phyloP scores from a whole-genome alignment of 2,888 invertebrate species.

The Acleris cristana region DNA sequence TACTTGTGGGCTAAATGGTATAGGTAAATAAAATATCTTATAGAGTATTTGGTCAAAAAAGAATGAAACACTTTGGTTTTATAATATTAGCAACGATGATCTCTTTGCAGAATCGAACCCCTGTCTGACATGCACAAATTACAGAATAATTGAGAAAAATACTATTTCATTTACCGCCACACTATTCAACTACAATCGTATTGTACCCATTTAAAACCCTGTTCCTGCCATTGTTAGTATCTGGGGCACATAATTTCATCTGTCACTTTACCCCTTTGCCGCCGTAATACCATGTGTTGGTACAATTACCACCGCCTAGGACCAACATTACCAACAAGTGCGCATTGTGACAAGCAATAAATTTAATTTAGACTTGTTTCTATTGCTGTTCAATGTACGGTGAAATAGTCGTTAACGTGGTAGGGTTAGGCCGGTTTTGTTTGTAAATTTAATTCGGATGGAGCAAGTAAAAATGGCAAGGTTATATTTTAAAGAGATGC shows the following conservation, averaged over 20 bases:
- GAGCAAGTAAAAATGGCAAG: neutral
- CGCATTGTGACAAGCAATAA: constrained; percentile 77
- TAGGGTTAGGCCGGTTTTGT: constrained; percentile 51
- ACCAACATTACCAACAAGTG: constrained; percentile 65
- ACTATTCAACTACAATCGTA: constrained; percentile 15
- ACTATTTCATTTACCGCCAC: constrained; percentile 10
- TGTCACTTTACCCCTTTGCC: constrained; percentile 65
- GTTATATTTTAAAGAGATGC: neutral
- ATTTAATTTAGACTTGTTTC: constrained; percentile 70
- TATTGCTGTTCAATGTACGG: constrained; percentile 64
- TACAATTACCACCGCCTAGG: constrained; percentile 69
- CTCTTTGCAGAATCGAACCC: too few relatives aligned
- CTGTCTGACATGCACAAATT: constrained; percentile 1
- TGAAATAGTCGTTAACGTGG: constrained; percentile 65
- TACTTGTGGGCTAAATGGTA: too few relatives aligned
- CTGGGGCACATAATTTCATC: constrained; percentile 40
- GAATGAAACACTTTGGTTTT: too few relatives aligned
- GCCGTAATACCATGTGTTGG: constrained; percentile 72
- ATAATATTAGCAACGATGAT: too few relatives aligned
- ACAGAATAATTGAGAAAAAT: constrained; percentile 13
- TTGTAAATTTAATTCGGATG: constrained; percentile 8
- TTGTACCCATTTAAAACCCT: constrained; percentile 27
- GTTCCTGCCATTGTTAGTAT: constrained; percentile 30
- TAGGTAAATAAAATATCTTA: too few relatives aligned
- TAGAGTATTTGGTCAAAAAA: too few relatives aligned